phyloP scores from a whole-genome alignment of 2,113 vertebrate genomes.

The Cochlearius cochlearius region DNA sequence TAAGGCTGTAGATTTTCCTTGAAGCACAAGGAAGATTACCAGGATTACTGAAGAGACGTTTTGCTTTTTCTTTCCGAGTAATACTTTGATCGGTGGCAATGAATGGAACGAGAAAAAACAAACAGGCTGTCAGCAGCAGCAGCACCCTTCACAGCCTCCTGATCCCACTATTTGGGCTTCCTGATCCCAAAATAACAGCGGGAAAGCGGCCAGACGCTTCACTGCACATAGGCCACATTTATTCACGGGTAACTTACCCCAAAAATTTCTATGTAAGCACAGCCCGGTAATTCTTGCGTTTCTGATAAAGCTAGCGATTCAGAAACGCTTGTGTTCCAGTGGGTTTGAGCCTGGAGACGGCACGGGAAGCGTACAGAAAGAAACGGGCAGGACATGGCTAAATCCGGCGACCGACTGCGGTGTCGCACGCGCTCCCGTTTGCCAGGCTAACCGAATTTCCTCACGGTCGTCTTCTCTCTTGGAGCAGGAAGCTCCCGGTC shows the following conservation, averaged over 20 bases:
- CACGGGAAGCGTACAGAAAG: rapidly evolving
- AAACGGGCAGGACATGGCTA: background rate
- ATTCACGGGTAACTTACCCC: background rate
- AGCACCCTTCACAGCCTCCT: background rate
- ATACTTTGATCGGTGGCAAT: background rate
- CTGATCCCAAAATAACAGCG: background rate
- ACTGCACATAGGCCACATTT: background rate
- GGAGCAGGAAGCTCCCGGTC: background rate
- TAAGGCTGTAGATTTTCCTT: background rate
- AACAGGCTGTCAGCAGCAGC: background rate
- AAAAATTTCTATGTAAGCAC: background rate
- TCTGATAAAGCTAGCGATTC: background rate
- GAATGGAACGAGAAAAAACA: background rate
- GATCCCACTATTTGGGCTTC: background rate
- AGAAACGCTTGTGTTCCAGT: rapidly evolving
- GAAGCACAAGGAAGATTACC: background rate
- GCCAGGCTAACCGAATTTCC: background rate
- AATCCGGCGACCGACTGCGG: rapidly evolving
- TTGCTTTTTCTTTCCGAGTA: background rate
- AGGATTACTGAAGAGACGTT: background rate
- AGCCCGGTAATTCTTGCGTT: background rate
- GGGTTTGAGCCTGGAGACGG: background rate
- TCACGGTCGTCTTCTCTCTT: rapidly evolving
- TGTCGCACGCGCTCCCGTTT: rapidly evolving
- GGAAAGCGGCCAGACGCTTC: background rate